A percentile compares a stretch with the other conserved stretches of the same genome.
phyloP scores from a whole-genome alignment of 2,888 invertebrate genomes.

The Achlya flavicornis region DNA sequence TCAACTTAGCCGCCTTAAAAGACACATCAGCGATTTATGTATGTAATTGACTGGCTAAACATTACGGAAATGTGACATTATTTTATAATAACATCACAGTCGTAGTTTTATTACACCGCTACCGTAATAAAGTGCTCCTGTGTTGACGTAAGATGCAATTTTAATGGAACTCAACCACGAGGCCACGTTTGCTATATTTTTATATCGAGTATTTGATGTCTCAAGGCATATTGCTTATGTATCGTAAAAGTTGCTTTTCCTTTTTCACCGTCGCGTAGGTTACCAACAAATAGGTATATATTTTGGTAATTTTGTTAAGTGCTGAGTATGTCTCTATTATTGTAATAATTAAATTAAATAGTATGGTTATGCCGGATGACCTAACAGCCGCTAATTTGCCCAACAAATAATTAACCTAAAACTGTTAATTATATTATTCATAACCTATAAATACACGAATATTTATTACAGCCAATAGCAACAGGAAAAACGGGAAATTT shows the following conservation, averaged over 20 bases:
- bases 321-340: no score
- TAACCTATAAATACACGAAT: slow-evolving; percentile 1
- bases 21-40: no score
- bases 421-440: no score
- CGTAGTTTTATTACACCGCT: slow-evolving; percentile 4
- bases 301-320: no score
- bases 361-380: no score
- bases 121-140: slow-evolving; percentile 2
- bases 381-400: no score
- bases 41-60: no score
- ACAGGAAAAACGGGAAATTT: slow-evolving; percentile 16
- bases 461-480: slow-evolving; percentile 16
- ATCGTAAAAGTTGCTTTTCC: slow-evolving; percentile 4
- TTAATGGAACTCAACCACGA: slow-evolving; percentile 10
- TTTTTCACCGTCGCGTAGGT: background rate
- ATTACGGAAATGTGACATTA: background rate
- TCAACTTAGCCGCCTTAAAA: no score
- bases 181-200: slow-evolving; percentile 11
- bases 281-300: no score
- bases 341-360: no score
- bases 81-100: slow-evolving; percentile 1
- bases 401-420: no score
- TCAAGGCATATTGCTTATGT: background rate
- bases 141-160: slow-evolving; percentile 13
- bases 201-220: slow-evolving; percentile 7